A percentile compares a stretch with the other conserved stretches of the same genome.
Evolutionary conservation across 2,888 invertebrate species (phyloP).

Genomic region (Rhagium mordax): DNA sequence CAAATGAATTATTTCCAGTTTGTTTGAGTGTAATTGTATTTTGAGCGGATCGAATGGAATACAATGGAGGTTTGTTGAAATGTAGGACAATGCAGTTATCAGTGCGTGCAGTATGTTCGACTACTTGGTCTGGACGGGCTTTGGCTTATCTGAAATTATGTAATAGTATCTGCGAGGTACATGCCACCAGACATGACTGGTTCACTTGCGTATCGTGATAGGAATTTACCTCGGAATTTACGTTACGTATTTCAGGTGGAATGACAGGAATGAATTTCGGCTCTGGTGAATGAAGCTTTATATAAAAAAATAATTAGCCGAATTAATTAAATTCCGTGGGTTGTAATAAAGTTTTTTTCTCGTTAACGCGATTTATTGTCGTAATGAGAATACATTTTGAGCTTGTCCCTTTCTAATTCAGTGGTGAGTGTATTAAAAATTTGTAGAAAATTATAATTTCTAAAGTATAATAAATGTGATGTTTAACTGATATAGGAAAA

Average conservation of each 20-base stretch:
- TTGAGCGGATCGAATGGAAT: slow-evolving; percentile 18
- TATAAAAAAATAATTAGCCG: background rate
- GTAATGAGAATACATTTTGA: no score
- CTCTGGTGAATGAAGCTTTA: background rate
- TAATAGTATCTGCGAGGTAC: slow-evolving; percentile 11
- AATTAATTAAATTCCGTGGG: no score
- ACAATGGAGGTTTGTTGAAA: slow-evolving; percentile 27
- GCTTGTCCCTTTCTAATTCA: no score
- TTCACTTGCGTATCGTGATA: background rate
- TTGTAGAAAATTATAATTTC: no score
- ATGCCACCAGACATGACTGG: slow-evolving; percentile 2
- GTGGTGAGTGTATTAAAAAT: no score
- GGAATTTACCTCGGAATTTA: background rate
- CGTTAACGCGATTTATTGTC: no score
- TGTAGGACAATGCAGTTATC: slow-evolving; percentile 40
- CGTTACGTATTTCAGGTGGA: background rate
- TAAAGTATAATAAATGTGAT: no score
- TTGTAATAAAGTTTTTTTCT: no score
- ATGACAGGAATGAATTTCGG: background rate
- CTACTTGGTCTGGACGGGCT: slow-evolving; percentile 12
- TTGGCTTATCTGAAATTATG: slow-evolving; percentile 15
- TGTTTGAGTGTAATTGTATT: slow-evolving; percentile 25
- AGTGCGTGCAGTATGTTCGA: slow-evolving; percentile 27
- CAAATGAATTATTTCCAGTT: slow-evolving; percentile 23
- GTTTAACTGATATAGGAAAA: no score